Evolutionary conservation across 2,797 vertebrate species (phyloP).

Genomic region (Notoglanidium macrostoma): DNA sequence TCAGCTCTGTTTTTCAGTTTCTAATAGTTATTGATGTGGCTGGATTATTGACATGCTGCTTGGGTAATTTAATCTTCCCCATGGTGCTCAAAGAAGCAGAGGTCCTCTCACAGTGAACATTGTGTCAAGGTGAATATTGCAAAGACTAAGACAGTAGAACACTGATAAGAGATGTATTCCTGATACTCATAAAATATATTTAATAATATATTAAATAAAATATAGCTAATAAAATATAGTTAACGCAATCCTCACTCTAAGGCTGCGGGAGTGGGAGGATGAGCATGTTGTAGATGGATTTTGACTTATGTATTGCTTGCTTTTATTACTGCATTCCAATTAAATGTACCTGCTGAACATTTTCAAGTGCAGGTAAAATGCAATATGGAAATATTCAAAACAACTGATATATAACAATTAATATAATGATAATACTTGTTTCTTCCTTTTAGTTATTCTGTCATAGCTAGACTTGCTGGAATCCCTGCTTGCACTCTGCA

Average conservation of each 20-base stretch:
- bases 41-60: conserved; percentile 41
- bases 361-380: not conserved
- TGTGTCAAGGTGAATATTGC: conserved; percentile 39
- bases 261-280: not conserved
- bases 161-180: not conserved
- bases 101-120: conserved; percentile 34
- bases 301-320: not conserved
- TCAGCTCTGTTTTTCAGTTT: conserved; percentile 19
- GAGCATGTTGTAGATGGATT: not conserved
- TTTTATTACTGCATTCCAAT: not conserved
- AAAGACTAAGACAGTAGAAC: conserved; percentile 10
- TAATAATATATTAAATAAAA: not conserved
- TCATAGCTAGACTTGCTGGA: too few species aligned
- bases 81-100: conserved; percentile 37
- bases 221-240: too few species aligned
- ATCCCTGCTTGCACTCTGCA: too few species aligned
- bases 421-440: not conserved
- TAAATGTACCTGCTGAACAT: not conserved
- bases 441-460: too few species aligned
- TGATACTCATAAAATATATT: not conserved
- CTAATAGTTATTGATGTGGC: conserved; percentile 38
- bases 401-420: not conserved
- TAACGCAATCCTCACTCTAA: not conserved
- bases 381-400: not conserved
- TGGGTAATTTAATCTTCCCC: conserved; percentile 54